Conservation (phyloP, 2,113 vertebrate species). For the Oreochromis spilurus region DNA sequence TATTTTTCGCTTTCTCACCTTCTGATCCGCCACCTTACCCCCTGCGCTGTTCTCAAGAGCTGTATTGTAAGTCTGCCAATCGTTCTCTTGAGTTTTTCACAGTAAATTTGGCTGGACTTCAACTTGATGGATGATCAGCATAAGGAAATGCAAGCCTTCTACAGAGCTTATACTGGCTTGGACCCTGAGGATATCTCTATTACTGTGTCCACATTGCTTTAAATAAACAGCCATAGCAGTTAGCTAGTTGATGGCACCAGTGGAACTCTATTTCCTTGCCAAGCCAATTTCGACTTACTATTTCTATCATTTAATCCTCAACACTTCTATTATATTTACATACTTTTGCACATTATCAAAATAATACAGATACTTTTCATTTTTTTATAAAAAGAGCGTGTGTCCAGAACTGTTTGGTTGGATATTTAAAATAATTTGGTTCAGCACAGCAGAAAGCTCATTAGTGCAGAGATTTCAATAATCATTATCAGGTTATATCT, state of each 20-base stretch:
- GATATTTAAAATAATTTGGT: background rate
- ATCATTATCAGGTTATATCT: background rate
- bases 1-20: constrained; percentile 26
- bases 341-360: background rate
- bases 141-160: background rate
- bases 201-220: background rate
- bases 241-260: background rate
- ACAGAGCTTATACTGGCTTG: background rate
- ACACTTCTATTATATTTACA: background rate
- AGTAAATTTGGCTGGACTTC: background rate
- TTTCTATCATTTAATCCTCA: background rate
- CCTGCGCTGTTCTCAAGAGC: background rate
- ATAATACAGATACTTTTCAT: background rate
- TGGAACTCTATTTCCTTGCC: background rate
- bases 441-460: background rate
- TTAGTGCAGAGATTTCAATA: background rate
- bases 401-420: background rate
- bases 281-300: background rate
- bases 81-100: background rate
- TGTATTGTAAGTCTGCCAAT: background rate
- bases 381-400: background rate
- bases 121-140: background rate
- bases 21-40: constrained; percentile 12
- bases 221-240: background rate
- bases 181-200: background rate